Base-by-base conservation (phyloP, 2,797 vertebrate species). In the Carduelis carduelis region DNA sequence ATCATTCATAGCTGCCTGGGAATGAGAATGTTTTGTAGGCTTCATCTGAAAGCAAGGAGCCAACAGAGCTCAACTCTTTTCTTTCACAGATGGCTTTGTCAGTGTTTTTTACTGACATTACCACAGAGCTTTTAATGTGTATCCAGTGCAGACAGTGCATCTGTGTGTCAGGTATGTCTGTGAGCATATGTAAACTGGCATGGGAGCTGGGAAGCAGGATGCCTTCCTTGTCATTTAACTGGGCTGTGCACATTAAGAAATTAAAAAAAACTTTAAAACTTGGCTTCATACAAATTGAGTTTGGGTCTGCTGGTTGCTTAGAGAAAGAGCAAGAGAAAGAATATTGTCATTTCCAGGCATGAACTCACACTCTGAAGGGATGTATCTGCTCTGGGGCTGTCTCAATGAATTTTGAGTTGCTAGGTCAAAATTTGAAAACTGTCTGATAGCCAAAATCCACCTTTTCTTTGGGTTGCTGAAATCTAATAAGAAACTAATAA, bases 31-130 rank as follows among this genome's bases (percentile, higher is more conserved):
- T 75, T 78, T 74, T 71, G 27, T 56, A 60, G 16, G 21, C 60
- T 82, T 89, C 43, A 52, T 52, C 27, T 65, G 72, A 93, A 95
- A 87, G 17, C 34, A 43, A 94, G 55, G 24, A 87, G 10, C 41
- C 69, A 57, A 34, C 18, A 74, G 61, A 50, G n/a, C 10, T 19
- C 12, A 4, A 44, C 4, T 22, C 16, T 15, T 85, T 84, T 90
- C 18, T 76, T 66, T 79, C 39, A 55, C 27, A 60, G 46, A 37
- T 66, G 41, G 6, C 26, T 89, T 83, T 83, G 18, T 52, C 37
- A 50, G 16, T 35, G 7, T 70, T 90, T 47, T 37, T 20, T 79
- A 64, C 37, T 80, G 41, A 32, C 30, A 9, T 50, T 71, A 32
- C 44, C 39, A 30, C 34, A 79, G 46, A 61, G 8, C 10, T 93